These are phyloP conservation scores for Circaetus cinerascens DNA, from an alignment of 2,113 vertebrate species.

Conservation along the genomic window DNA sequence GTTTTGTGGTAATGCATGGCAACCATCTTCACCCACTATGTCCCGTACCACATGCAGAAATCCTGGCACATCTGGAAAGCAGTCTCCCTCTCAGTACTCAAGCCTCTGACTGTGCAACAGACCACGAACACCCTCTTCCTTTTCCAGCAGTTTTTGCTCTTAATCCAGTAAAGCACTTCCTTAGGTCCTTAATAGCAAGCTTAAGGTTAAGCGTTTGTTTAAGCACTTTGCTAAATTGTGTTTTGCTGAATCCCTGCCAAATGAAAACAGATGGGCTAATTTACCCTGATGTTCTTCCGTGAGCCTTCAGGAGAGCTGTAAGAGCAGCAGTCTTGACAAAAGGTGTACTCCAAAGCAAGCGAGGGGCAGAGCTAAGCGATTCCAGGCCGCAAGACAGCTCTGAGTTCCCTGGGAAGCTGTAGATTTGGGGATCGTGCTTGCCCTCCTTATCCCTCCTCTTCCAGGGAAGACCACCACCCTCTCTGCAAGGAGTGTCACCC, in stretches of 20 bases:
- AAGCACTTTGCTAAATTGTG: neutral
- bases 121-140: neutral
- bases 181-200: neutral
- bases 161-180: neutral
- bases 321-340: neutral
- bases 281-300: neutral
- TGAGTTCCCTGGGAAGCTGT: neutral
- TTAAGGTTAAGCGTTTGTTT: slow-evolving; percentile 32
- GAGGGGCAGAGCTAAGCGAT: neutral
- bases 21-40: neutral
- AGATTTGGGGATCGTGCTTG: neutral
- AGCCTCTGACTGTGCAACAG: neutral
- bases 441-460: neutral
- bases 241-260: slow-evolving; percentile 21
- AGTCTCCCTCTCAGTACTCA: neutral
- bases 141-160: neutral
- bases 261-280: slow-evolving; percentile 25
- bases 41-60: neutral
- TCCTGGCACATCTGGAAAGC: neutral
- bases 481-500: neutral
- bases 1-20: neutral
- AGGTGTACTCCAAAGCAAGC: neutral
- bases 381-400: neutral
- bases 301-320: neutral
- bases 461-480: neutral